A percentile compares a stretch with the other conserved stretches of the same genome.
phyloP scores from a whole-genome alignment of 2,113 vertebrate genomes.

The Murina feae region DNA sequence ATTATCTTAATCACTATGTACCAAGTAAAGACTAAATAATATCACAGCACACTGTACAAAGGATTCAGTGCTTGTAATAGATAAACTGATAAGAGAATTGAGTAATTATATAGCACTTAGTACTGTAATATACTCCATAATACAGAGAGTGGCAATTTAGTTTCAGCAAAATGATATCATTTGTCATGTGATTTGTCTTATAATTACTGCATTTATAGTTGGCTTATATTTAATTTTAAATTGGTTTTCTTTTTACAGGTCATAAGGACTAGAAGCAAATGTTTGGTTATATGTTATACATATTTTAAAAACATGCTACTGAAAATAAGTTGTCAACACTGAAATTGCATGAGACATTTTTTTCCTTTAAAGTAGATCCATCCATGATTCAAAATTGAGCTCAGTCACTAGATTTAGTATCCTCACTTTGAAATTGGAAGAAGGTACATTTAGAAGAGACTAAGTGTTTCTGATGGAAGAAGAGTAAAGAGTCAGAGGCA shows the following conservation, averaged over 20 bases:
- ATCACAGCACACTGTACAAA: neutral
- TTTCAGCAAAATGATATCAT: neutral
- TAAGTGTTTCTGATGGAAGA: neutral
- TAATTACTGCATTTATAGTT: constrained; percentile 39
- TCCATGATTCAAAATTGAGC: neutral
- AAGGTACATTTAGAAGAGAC: neutral
- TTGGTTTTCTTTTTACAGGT: constrained; percentile 31
- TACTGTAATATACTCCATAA: neutral
- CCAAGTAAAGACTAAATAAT: neutral
- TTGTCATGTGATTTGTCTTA: constrained; percentile 27
- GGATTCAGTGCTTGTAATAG: neutral
- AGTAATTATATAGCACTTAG: neutral
- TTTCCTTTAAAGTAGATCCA: neutral
- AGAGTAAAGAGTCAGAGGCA: neutral
- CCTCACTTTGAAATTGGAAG: neutral
- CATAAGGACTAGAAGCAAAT: neutral
- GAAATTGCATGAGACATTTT: neutral
- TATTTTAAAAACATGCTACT: constrained; percentile 36
- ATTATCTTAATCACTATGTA: neutral
- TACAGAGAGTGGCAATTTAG: neutral
- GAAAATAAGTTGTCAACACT: constrained; percentile 14
- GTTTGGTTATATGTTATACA: neutral
- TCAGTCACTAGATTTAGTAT: neutral
- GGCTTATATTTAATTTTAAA: constrained; percentile 46
- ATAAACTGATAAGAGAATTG: neutral